These are phyloP conservation scores for Phrynosoma platyrhinos DNA, from an alignment of 2,113 vertebrate genomes.

Conservation along the genomic window DNA sequence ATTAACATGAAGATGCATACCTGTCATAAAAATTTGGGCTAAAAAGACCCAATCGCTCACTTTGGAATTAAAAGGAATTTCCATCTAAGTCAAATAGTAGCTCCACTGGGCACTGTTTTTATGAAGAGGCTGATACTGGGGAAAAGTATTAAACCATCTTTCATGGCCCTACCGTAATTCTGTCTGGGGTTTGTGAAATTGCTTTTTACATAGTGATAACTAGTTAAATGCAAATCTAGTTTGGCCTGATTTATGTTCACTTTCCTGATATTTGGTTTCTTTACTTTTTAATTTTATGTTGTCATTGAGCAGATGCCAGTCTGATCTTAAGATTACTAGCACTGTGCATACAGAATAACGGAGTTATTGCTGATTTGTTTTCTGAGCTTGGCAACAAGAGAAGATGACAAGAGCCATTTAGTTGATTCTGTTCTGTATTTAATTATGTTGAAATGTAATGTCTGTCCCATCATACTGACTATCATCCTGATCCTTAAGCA, in stretches of 20 bases:
- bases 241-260: not conserved
- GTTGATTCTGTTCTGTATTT: constrained; percentile 10
- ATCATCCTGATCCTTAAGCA: not conserved
- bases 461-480: not conserved
- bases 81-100: not conserved
- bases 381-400: not conserved
- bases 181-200: no score
- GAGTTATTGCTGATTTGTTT: constrained; percentile 2
- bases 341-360: not conserved
- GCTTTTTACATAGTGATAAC: not conserved
- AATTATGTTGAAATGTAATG: not conserved
- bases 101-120: not conserved
- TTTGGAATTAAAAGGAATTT: not conserved
- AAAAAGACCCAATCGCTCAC: not conserved
- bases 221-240: not conserved
- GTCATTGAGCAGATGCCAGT: not conserved
- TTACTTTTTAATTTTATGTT: not conserved
- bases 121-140: not conserved
- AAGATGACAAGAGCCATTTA: not conserved
- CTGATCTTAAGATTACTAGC: not conserved
- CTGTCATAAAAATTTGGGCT: not conserved
- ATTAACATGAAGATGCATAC: not conserved
- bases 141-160: not conserved
- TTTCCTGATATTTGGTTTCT: not conserved
- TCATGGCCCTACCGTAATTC: not conserved